Evolutionary conservation across 2,113 vertebrate species (phyloP), one percentile per base, ranked within the genome.

Genomic region (Paramisgurnus dabryanus): DNA sequence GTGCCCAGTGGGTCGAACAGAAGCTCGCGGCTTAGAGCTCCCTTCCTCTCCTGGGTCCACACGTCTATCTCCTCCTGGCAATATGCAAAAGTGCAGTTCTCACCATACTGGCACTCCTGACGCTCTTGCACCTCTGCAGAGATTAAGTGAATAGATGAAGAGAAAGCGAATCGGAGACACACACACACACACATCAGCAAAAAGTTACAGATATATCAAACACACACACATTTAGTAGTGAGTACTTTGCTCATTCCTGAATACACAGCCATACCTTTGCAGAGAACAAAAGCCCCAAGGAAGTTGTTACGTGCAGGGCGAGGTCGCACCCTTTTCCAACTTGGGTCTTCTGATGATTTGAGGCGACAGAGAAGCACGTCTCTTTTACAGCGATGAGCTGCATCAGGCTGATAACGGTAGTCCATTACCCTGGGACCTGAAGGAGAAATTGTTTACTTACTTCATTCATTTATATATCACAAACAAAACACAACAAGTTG

Each of bases 31-130:
- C 97, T 98, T 85, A 99, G 93, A 15, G 96, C 96, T 1, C 97
- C 97, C 87, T 99, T 99, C 88, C 97, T 94, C 91, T 99, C 98
- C 91, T 98, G 96, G 0, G 97, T 99, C 97, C 98, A 99, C 80
- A 99, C 96, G 63, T 98, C 97, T 5, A 99, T 99, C 91, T 99
- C 97, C 85, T 99, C 98, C 92, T 98, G 97, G 87, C 98, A 97
- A 93, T 99, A 99, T 39, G 98, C 97, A 90, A 99, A 99, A 17
- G 98, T 99, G 91, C 98, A 99, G 93, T 97, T 98, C 92, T 98
- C 97, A 78, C 97, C 97, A 75, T 98, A 99, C 92, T 98, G 97
- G 92, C 97, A 99, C 92, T 99, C 96, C 92, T 99, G 96, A 79
- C 97, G 96, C 92, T 96, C 96, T 90, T 96, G 95, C 82, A 99